Conservation (phyloP, 2,113 vertebrate genomes). For the Halichoerus grypus region DNA sequence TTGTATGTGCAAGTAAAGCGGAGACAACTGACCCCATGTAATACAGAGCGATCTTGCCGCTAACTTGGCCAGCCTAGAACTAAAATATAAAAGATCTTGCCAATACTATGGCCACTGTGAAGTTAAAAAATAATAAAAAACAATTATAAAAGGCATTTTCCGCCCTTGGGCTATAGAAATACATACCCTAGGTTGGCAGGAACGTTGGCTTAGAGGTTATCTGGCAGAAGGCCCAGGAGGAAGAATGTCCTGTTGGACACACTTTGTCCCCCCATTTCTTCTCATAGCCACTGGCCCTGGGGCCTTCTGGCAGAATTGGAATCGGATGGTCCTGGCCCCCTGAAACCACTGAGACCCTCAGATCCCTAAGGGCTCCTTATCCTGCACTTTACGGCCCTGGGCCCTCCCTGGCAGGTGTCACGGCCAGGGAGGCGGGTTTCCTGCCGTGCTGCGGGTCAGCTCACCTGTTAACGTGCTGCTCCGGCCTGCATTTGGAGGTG, state of each 20-base stretch:
- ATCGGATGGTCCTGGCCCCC: background rate
- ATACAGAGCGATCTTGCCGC: background rate
- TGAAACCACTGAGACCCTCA: background rate
- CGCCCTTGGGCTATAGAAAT: background rate
- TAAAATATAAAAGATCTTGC: background rate
- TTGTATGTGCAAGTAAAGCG: background rate
- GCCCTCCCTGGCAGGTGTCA: background rate
- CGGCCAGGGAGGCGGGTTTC: background rate
- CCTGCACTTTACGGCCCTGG: too few relatives aligned
- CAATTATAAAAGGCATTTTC: background rate
- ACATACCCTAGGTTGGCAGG: background rate
- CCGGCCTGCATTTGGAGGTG: constrained; percentile 84
- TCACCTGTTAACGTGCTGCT: constrained; percentile 89
- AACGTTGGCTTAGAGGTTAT: background rate
- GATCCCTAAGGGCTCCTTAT: too few relatives aligned
- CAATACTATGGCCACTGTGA: background rate
- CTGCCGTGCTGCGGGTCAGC: accelerated
- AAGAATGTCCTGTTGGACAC: background rate
- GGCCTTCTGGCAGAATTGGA: background rate
- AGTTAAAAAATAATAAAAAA: background rate
- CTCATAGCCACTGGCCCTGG: background rate
- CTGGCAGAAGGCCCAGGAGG: background rate
- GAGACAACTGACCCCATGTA: accelerated
- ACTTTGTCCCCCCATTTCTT: background rate
- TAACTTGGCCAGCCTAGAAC: background rate